Conservation (phyloP, 2,797 vertebrate genomes). For the Acanthurus tractus region DNA sequence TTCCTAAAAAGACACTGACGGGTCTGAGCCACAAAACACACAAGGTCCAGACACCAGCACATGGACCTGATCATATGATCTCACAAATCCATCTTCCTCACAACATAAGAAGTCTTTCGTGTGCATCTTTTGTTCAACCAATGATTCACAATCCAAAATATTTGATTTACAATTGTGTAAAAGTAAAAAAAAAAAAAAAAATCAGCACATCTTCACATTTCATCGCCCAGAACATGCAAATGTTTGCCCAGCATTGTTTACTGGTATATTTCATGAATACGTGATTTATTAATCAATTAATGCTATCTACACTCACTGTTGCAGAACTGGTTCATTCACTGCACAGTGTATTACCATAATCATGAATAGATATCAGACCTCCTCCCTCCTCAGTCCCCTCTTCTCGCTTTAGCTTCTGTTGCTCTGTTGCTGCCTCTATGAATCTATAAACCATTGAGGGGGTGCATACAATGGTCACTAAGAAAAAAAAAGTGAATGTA, state of each 20-base stretch:
- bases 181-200: too few species aligned
- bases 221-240: background rate
- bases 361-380: conserved; percentile 21
- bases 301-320: background rate
- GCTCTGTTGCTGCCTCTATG: conserved; percentile 35
- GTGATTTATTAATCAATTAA: background rate
- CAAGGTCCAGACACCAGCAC: too few species aligned
- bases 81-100: too few species aligned
- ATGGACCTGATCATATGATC: too few species aligned
- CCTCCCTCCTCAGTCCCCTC: background rate
- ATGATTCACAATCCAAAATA: background rate
- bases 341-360: conserved; percentile 36
- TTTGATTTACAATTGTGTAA: background rate
- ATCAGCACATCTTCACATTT: background rate
- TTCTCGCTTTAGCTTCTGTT: conserved; percentile 52
- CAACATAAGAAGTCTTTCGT: too few species aligned
- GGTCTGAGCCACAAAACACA: too few species aligned
- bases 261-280: background rate
- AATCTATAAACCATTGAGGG: conserved; percentile 51
- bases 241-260: background rate
- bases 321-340: conserved; percentile 17
- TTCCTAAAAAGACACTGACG: too few species aligned
- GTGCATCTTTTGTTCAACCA: background rate
- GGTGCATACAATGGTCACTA: conserved; percentile 58
- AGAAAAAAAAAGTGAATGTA: conserved; percentile 26